Percentiles rank a stretch among this genome's conserved stretches.
phyloP scores from a whole-genome alignment of 2,113 vertebrate species.

The Nyctereutes procyonoides region DNA sequence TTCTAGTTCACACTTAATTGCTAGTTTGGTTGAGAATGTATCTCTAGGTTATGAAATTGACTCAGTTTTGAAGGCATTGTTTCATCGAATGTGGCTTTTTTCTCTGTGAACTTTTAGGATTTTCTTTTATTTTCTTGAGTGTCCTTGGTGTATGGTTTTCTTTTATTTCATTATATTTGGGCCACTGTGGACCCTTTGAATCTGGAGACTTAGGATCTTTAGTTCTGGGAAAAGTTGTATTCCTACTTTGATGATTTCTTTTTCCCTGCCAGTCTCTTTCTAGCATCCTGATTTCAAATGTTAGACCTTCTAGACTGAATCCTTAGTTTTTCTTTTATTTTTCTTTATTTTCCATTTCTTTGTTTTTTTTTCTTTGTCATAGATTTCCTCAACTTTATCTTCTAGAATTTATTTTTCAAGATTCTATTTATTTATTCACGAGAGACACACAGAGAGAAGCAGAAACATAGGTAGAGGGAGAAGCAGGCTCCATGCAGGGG shows the following conservation, averaged over 20 bases:
- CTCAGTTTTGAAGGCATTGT: conserved; percentile 19
- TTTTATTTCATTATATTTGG: conserved; percentile 36
- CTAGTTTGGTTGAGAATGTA: neutral
- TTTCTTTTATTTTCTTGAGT: conserved; percentile 46
- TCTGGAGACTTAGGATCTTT: conserved; percentile 12
- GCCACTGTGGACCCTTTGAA: neutral
- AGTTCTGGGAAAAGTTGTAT: conserved; percentile 17
- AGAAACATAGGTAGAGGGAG: no score
- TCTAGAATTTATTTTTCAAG: neutral
- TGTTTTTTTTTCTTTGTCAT: neutral
- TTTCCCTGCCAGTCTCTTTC: neutral
- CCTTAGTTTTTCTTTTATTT: neutral
- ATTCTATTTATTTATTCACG: no score
- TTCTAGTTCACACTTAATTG: conserved; percentile 15
- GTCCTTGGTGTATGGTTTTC: neutral
- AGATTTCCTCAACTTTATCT: neutral
- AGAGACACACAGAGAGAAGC: no score
- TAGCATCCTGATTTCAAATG: neutral
- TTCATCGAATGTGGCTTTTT: neutral
- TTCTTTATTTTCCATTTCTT: neutral
- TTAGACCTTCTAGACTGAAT: neutral
- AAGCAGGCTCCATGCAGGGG: no score
- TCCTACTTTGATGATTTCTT: conserved; percentile 23
- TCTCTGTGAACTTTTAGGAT: conserved; percentile 1
- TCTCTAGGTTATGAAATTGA: conserved; percentile 31